Evolutionary conservation across 2,797 vertebrate species (phyloP).

Genomic region (Gymnocypris eckloni): DNA sequence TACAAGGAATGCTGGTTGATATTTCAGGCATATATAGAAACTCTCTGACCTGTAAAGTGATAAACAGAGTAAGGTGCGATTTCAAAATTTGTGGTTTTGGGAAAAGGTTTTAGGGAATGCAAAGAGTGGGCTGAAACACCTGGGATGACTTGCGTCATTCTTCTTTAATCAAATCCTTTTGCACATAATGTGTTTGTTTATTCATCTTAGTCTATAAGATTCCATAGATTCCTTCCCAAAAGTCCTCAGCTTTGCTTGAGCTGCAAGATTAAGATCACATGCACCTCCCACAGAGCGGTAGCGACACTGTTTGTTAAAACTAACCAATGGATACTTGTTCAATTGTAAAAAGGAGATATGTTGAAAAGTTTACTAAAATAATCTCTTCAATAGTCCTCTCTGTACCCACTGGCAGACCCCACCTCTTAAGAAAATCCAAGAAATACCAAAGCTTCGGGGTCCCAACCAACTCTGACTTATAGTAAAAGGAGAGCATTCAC

Average conservation of each 20-base stretch:
- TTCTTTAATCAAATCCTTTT: conserved; percentile 48
- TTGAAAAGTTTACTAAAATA: conserved; percentile 21
- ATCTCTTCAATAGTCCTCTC: conserved; percentile 35
- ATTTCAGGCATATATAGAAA: conserved; percentile 10
- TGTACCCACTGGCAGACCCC: conserved; percentile 12
- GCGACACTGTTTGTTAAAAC: neutral
- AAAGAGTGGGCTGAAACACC: conserved; percentile 1
- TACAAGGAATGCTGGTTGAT: neutral
- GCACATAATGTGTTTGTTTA: conserved; percentile 48
- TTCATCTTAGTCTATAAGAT: conserved; percentile 48
- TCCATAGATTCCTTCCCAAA: conserved; percentile 53
- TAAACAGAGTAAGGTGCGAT: neutral
- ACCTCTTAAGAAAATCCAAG: conserved; percentile 35
- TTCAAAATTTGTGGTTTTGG: conserved; percentile 8
- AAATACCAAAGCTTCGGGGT: conserved; percentile 21
- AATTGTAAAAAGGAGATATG: neutral
- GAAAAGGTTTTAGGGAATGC: conserved; percentile 15
- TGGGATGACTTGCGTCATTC: conserved; percentile 22
- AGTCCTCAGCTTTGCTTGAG: conserved; percentile 4
- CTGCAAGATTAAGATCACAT: conserved; percentile 35
- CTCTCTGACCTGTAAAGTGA: neutral
- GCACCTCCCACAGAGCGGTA: neutral
- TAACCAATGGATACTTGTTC: conserved; percentile 1
- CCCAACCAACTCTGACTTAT: conserved; percentile 20
- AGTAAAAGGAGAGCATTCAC: conserved; percentile 46